Percentiles rank a stretch among this genome's conserved stretches.
Conservation (phyloP, 2,113 vertebrate genomes). For the Aphyosemion australe region DNA sequence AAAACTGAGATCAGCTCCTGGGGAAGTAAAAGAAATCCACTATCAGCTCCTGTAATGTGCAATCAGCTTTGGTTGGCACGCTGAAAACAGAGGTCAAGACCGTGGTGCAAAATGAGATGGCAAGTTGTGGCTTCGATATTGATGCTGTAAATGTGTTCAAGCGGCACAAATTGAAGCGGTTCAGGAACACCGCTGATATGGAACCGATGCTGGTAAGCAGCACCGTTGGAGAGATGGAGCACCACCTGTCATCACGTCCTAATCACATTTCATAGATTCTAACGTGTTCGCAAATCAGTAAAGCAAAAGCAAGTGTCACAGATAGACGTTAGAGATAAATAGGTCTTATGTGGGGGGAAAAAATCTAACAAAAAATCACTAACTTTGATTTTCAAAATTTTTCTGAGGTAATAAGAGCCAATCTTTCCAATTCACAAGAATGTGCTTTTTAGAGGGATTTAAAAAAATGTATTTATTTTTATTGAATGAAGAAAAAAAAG, state of each 20-base stretch:
- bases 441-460: no score
- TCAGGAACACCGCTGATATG: neutral
- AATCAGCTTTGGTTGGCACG: conserved; percentile 11
- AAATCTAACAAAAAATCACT: no score
- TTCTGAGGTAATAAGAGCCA: no score
- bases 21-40: neutral
- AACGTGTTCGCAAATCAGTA: conserved; percentile 16
- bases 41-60: conserved; percentile 9
- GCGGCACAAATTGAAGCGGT: conserved; percentile 8
- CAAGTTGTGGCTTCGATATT: conserved; percentile 9
- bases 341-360: neutral
- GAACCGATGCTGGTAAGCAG: neutral
- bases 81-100: conserved; percentile 20
- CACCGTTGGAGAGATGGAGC: neutral
- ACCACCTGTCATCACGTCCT: neutral
- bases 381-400: no score
- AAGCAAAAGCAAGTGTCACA: conserved; percentile 23
- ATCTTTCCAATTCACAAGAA: no score
- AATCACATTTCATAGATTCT: neutral
- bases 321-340: neutral
- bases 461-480: no score
- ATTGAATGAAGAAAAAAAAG: no score
- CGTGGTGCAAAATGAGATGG: conserved; percentile 10
- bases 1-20: conserved; percentile 6
- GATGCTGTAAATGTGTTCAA: conserved; percentile 14